Evolutionary conservation across 2,888 invertebrate genomes (phyloP).

Genomic region (Cryptocephalus primarius): DNA sequence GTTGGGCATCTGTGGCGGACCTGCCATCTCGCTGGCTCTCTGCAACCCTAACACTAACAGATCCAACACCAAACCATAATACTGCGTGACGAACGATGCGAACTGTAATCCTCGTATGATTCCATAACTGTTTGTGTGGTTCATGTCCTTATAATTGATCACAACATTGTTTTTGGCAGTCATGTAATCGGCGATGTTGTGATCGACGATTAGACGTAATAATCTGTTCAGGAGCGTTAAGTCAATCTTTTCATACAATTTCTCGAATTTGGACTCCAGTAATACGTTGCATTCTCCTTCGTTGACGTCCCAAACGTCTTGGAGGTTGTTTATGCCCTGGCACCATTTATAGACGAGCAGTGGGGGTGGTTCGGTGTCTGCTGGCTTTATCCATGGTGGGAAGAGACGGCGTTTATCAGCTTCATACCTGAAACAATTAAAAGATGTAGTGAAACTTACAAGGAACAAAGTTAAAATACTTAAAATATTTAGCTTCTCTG

Average conservation of each 20-base stretch:
- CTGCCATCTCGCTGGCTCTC: conserved; percentile 97
- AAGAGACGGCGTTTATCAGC: conserved; percentile 94
- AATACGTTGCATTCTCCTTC: conserved; percentile 99
- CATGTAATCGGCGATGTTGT: conserved; percentile 99
- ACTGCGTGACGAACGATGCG: conserved; percentile 97
- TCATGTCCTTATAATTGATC: conserved; percentile 99
- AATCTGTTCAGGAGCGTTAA: conserved; percentile 92
- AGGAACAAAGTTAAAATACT: no score
- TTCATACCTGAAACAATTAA: conserved; percentile 50
- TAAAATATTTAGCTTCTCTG: no score
- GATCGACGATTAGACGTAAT: conserved; percentile 94
- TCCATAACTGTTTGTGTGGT: conserved; percentile 99
- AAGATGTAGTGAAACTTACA: neutral
- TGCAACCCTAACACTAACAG: conserved; percentile 93
- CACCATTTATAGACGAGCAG: conserved; percentile 96
- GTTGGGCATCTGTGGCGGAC: conserved; percentile 98
- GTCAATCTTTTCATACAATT: conserved; percentile 99
- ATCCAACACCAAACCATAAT: conserved; percentile 95
- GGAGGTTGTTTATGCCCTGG: conserved; percentile 94
- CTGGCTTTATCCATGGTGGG: conserved; percentile 99
- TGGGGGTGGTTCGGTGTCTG: conserved; percentile 94
- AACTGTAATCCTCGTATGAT: conserved; percentile 79
- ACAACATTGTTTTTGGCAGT: conserved; percentile 99
- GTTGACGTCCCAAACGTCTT: conserved; percentile 97
- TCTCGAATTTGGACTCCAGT: conserved; percentile 93